phyloP scores from a whole-genome alignment of 2,797 vertebrate species.

The Liasis olivaceus region DNA sequence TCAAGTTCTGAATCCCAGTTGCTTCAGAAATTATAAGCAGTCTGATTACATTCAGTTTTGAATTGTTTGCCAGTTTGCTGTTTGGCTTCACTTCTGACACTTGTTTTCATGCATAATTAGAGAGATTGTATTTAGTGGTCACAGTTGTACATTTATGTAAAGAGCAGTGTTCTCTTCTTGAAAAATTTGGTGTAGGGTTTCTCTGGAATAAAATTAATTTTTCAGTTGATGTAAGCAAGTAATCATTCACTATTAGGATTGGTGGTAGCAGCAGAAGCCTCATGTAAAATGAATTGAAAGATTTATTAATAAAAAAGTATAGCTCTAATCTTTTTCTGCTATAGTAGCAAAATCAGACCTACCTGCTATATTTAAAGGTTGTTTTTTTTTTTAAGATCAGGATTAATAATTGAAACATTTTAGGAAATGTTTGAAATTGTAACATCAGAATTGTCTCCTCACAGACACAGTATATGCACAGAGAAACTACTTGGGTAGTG shows the following conservation, averaged over 20 bases:
- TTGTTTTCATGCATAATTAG: accelerated
- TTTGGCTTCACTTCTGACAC: background rate
- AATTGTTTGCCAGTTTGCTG: background rate
- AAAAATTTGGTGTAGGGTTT: constrained; percentile 17
- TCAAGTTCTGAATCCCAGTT: background rate
- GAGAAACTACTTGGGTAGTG: background rate
- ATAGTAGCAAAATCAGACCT: constrained; percentile 44
- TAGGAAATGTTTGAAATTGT: background rate
- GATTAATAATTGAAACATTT: background rate
- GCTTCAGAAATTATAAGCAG: background rate
- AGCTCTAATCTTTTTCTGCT: constrained; percentile 34
- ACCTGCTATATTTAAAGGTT: constrained; percentile 43
- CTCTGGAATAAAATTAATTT: background rate
- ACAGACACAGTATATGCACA: background rate
- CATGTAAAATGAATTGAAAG: constrained; percentile 13
- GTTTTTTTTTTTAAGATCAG: background rate
- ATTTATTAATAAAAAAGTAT: background rate
- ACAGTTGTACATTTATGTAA: constrained; percentile 8
- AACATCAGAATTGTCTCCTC: background rate
- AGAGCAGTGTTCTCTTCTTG: constrained; percentile 5
- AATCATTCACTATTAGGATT: constrained; percentile 27
- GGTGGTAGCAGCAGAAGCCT: background rate
- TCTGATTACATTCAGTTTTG: background rate
- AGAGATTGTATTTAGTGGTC: background rate
- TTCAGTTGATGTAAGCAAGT: constrained; percentile 26